phyloP scores from a whole-genome alignment of 2,797 vertebrate genomes.

The Simalia tracyae region DNA sequence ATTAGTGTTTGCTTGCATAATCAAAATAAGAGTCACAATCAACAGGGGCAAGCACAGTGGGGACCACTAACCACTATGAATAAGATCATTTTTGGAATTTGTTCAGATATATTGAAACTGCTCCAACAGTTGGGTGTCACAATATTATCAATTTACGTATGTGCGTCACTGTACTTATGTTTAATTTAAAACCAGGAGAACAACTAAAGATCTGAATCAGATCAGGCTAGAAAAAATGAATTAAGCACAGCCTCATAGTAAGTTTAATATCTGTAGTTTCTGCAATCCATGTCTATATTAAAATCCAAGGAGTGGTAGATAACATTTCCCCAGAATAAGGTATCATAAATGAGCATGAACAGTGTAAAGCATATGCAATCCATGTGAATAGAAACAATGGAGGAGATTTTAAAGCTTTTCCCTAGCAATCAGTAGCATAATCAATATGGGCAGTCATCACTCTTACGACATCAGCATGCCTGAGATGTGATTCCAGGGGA shows the following conservation, averaged over 20 bases:
- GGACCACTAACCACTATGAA: not conserved
- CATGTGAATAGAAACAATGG: not conserved
- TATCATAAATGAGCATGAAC: not conserved
- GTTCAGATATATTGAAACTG: not conserved
- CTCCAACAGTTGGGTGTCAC: not conserved
- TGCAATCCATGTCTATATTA: not conserved
- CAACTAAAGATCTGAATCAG: not conserved
- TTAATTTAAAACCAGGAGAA: not conserved
- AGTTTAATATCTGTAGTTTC: not conserved
- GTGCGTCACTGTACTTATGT: not conserved
- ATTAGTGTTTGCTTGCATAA: not conserved
- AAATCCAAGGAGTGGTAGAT: not conserved
- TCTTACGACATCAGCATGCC: not conserved
- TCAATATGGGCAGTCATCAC: not conserved
- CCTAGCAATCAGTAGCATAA: not conserved
- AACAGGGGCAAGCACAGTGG: not conserved
- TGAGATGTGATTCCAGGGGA: not conserved
- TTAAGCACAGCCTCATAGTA: not conserved
- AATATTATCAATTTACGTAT: not conserved
- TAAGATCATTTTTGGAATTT: not conserved
- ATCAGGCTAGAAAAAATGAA: not conserved
- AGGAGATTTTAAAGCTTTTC: not conserved
- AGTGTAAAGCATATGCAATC: not conserved
- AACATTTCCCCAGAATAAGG: not conserved
- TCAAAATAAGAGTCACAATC: not conserved